Evolutionary conservation across 2,113 vertebrate genomes (phyloP).

Genomic region (Nymphicus hollandicus): DNA sequence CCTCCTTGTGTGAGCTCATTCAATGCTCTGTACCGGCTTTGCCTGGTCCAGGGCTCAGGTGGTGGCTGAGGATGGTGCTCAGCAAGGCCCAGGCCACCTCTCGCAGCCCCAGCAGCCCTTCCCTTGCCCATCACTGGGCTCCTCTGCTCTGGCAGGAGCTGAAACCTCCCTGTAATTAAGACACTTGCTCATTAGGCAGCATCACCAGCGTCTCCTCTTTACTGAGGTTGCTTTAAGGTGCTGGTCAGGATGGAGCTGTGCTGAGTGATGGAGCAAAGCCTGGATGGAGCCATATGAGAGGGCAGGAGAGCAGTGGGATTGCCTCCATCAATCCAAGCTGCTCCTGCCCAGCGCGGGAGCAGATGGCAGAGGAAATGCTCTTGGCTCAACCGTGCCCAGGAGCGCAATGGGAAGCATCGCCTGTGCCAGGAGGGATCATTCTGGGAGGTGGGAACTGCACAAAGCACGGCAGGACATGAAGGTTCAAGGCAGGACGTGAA

Average conservation of each 20-base stretch:
- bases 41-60: neutral
- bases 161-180: neutral
- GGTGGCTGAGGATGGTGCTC: neutral
- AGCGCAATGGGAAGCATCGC: neutral
- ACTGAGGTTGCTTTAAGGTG: neutral
- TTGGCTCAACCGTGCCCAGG: neutral
- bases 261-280: neutral
- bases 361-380: neutral
- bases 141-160: neutral
- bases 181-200: neutral
- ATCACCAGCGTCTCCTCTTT: neutral
- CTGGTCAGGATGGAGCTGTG: neutral
- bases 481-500: fast-evolving
- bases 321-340: neutral
- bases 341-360: neutral
- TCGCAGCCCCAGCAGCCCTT: fast-evolving
- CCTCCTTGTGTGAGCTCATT: neutral
- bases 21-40: neutral
- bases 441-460: neutral
- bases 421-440: neutral
- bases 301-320: neutral
- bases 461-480: fast-evolving
- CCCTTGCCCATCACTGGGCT: neutral
- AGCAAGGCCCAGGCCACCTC: neutral
- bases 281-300: fast-evolving